Percentiles rank a stretch among this genome's conserved stretches.
phyloP scores from a whole-genome alignment of 1,140 invertebrate species.

The Bathynomus jamesi region DNA sequence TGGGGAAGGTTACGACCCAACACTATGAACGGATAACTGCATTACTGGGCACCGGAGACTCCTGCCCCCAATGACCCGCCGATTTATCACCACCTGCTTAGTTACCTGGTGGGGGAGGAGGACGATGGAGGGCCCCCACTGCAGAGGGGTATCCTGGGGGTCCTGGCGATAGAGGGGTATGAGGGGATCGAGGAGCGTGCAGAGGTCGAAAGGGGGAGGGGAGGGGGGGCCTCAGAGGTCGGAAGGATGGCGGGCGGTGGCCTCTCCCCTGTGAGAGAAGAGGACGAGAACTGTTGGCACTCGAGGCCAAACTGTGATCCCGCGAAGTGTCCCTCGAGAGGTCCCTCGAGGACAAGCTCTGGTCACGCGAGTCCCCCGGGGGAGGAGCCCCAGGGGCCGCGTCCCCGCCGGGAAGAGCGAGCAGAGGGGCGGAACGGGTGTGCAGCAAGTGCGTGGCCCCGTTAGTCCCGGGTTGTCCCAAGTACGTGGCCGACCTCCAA shows the following conservation, averaged over 20 bases:
- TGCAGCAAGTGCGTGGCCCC: neutral
- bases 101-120: conserved; percentile 8
- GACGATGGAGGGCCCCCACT: neutral
- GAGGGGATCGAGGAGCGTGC: conserved; percentile 3
- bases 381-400: conserved; percentile 4
- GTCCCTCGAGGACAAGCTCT: conserved; percentile 30
- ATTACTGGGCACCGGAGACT: too few relatives aligned
- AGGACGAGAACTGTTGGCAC: conserved; percentile 27
- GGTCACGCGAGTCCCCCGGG: conserved; percentile 12
- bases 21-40: too few relatives aligned
- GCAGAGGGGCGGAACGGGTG: conserved; percentile 14
- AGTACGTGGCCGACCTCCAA: conserved; percentile 7
- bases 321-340: conserved; percentile 31
- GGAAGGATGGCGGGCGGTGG: neutral
- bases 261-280: conserved; percentile 10
- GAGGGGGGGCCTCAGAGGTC: neutral
- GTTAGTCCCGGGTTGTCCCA: neutral
- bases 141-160: conserved; percentile 13
- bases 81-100: too few relatives aligned
- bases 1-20: too few relatives aligned
- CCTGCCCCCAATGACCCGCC: too few relatives aligned
- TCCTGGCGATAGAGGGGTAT: conserved; percentile 21
- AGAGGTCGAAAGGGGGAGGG: neutral
- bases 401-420: conserved; percentile 2
- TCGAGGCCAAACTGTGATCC: conserved; percentile 31